Conservation (phyloP, 1,140 invertebrate genomes). For the fruit fly (Drosophila melanogaster) region DNA sequence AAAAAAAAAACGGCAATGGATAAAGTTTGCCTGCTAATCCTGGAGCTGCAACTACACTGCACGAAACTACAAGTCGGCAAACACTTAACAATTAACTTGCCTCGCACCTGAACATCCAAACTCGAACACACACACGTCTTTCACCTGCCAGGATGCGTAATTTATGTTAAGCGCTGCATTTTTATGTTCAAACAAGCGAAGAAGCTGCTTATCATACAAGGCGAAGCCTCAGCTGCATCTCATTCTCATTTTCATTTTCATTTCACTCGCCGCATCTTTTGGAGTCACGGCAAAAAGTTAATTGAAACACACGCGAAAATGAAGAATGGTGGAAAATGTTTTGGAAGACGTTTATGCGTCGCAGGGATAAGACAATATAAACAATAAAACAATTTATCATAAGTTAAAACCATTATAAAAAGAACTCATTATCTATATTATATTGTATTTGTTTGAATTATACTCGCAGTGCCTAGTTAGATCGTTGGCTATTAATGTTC, state of each 20-base stretch:
- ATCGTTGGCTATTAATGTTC: too few species aligned
- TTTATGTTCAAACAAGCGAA: slow-evolving; percentile 81
- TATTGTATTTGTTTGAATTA: too few species aligned
- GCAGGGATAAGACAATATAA: too few species aligned
- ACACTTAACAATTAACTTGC: slow-evolving; percentile 81
- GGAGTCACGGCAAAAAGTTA: slow-evolving; percentile 75
- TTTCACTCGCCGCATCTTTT: slow-evolving; percentile 56
- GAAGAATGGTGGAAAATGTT: slow-evolving; percentile 45
- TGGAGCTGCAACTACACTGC: slow-evolving; percentile 35
- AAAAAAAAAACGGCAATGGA: slow-evolving; percentile 67
- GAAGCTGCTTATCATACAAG: slow-evolving; percentile 76
- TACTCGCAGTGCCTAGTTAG: too few species aligned
- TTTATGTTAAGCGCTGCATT: slow-evolving; percentile 80
- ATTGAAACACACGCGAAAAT: slow-evolving; percentile 78
- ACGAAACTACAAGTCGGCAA: slow-evolving; percentile 59
- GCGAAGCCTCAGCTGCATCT: slow-evolving; percentile 43
- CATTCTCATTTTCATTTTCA: slow-evolving; percentile 53
- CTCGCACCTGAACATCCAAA: slow-evolving; percentile 50
- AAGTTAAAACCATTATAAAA: too few species aligned
- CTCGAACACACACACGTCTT: slow-evolving; percentile 8
- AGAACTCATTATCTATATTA: too few species aligned
- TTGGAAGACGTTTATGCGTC: slow-evolving; percentile 35
- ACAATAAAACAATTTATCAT: too few species aligned
- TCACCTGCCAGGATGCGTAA: slow-evolving; percentile 72
- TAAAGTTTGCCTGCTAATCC: slow-evolving; percentile 79